Evolutionary conservation across 1,140 invertebrate species (phyloP).

Genomic region (Oncopeltus fasciatus): DNA sequence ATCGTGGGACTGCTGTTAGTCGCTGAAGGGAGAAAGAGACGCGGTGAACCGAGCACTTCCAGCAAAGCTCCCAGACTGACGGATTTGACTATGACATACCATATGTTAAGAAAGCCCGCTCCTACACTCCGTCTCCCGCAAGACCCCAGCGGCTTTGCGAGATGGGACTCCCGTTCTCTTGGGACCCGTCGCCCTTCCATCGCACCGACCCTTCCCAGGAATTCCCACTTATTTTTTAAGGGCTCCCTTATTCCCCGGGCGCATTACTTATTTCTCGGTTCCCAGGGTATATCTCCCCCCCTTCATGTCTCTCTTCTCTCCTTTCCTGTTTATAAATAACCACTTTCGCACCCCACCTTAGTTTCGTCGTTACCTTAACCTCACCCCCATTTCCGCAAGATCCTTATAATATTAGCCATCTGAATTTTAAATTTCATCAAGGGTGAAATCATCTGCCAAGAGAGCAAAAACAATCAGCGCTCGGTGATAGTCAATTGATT

Average conservation of each 20-base stretch:
- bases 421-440: slow-evolving; percentile 7
- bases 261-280: slow-evolving; percentile 8
- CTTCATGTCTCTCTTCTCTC: too few species aligned
- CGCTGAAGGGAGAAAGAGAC: too few species aligned
- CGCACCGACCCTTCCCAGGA: neutral
- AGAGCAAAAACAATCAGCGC: neutral
- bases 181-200: neutral
- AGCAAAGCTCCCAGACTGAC: too few species aligned
- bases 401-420: neutral
- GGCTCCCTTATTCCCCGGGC: neutral
- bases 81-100: neutral
- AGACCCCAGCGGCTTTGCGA: neutral
- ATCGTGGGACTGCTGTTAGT: too few species aligned
- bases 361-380: neutral
- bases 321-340: slow-evolving; percentile 10
- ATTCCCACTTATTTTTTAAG: slow-evolving; percentile 8
- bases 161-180: neutral
- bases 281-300: neutral
- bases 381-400: neutral
- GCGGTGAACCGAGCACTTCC: too few species aligned
- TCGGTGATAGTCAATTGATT: too few species aligned
- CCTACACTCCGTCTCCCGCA: too few species aligned
- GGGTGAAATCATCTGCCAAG: neutral
- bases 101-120: neutral
- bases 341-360: neutral